phyloP scores from a whole-genome alignment of 92 coral and sea anemone genomes.

The Zoanthus gigantus region DNA sequence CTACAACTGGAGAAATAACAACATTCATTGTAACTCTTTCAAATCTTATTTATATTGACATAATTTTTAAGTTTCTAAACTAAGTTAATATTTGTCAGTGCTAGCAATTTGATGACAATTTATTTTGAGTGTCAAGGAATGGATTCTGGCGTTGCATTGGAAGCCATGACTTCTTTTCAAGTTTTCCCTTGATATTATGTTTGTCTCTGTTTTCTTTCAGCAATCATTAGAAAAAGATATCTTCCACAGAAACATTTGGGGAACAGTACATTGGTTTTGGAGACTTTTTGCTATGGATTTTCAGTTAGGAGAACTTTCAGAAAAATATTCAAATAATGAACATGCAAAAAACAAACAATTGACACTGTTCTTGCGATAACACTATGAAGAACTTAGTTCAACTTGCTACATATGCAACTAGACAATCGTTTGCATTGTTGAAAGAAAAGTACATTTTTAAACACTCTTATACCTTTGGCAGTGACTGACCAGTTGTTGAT shows the following conservation, averaged over 20 bases:
- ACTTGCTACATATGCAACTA: slow-evolving; percentile 24
- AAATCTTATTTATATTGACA: too few species aligned
- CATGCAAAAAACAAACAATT: slow-evolving; percentile 11
- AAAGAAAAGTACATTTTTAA: slow-evolving; percentile 44
- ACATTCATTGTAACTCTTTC: too few species aligned
- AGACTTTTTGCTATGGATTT: slow-evolving; percentile 50
- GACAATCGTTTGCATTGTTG: slow-evolving; percentile 12
- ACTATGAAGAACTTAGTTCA: slow-evolving; percentile 28
- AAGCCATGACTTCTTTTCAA: slow-evolving; percentile 27
- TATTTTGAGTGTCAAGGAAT: not conserved
- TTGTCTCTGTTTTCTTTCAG: slow-evolving; percentile 41
- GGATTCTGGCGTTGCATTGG: not conserved
- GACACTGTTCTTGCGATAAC: slow-evolving; percentile 46
- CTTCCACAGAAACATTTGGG: slow-evolving; percentile 47
- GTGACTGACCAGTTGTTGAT: slow-evolving; percentile 54
- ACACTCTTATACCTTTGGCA: slow-evolving; percentile 51
- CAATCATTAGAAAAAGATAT: slow-evolving; percentile 37
- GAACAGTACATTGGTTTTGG: slow-evolving; percentile 43
- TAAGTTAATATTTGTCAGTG: too few species aligned
- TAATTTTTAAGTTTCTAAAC: too few species aligned
- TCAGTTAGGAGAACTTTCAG: slow-evolving; percentile 34
- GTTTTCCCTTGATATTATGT: slow-evolving; percentile 27
- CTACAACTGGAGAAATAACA: too few species aligned
- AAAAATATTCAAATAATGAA: slow-evolving; percentile 27
- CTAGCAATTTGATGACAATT: not conserved